Percentiles rank a stretch among this genome's conserved stretches.
Conservation (phyloP, 2,888 invertebrate genomes). For the Salticus scenicus region DNA sequence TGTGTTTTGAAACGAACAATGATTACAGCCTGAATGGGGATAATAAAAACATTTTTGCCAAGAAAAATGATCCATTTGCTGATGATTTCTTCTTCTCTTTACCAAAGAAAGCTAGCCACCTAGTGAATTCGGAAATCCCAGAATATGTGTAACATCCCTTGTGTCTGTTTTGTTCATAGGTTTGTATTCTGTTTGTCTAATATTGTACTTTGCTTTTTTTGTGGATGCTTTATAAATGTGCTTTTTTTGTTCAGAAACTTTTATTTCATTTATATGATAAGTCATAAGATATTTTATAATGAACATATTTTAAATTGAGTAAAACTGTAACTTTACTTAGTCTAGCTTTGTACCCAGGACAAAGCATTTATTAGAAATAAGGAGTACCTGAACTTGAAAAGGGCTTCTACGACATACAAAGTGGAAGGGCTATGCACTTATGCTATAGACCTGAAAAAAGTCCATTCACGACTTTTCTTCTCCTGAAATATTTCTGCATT, state of each 20-base stretch:
- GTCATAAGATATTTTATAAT: too few relatives aligned
- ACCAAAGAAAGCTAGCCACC: slow-evolving; percentile 60
- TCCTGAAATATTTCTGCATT: too few relatives aligned
- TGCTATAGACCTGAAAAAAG: too few relatives aligned
- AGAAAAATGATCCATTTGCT: slow-evolving; percentile 91
- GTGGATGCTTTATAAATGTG: background rate
- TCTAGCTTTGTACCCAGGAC: too few relatives aligned
- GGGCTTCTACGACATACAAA: too few relatives aligned
- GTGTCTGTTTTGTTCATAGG: slow-evolving; percentile 43
- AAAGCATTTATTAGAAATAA: too few relatives aligned
- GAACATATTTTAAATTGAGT: too few relatives aligned
- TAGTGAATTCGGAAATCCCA: slow-evolving; percentile 60
- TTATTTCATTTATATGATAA: background rate
- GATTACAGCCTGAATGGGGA: slow-evolving; percentile 36
- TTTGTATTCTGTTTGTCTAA: slow-evolving; percentile 21
- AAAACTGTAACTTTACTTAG: too few relatives aligned
- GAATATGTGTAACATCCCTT: slow-evolving; percentile 56
- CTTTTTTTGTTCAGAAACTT: background rate
- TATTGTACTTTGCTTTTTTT: background rate
- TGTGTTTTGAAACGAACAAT: slow-evolving; percentile 37
- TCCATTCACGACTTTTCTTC: too few relatives aligned
- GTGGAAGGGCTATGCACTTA: too few relatives aligned
- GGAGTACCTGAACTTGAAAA: too few relatives aligned
- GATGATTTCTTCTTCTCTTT: slow-evolving; percentile 82
- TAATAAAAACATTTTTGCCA: slow-evolving; percentile 83